Percentiles rank a stretch among this genome's conserved stretches.
phyloP scores from a whole-genome alignment of 2,888 invertebrate species.

The Phalera bucephala region DNA sequence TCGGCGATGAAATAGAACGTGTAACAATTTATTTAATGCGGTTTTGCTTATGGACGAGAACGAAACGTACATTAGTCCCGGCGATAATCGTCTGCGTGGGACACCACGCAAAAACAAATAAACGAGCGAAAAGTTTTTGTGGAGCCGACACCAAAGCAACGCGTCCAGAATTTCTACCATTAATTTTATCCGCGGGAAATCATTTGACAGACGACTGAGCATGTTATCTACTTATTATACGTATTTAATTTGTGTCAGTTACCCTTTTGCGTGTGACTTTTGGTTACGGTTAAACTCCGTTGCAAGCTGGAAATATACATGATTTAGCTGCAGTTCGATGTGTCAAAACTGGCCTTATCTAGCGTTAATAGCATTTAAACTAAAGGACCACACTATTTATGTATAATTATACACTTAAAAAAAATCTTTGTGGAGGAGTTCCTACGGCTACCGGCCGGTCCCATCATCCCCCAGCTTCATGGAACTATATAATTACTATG shows the following conservation, averaged over 20 bases:
- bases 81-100: conserved; percentile 31
- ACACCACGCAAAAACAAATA: conserved; percentile 33
- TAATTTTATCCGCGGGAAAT: conserved; percentile 46
- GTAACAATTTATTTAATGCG: conserved; percentile 24
- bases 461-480: too few species aligned
- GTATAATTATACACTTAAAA: too few species aligned
- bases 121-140: conserved; percentile 44
- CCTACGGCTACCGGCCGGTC: too few species aligned
- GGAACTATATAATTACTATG: too few species aligned
- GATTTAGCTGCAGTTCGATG: too few species aligned
- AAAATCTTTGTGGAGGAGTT: too few species aligned
- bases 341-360: too few species aligned
- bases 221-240: conserved; percentile 22
- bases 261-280: too few species aligned
- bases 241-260: conserved; percentile 6
- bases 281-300: too few species aligned
- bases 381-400: too few species aligned
- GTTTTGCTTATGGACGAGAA: conserved; percentile 19
- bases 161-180: conserved; percentile 41
- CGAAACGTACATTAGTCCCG: conserved; percentile 27
- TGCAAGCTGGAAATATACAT: too few species aligned
- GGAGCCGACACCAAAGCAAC: conserved; percentile 32
- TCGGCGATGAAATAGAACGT: conserved; percentile 19
- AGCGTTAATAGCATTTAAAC: too few species aligned
- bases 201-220: conserved; percentile 44